These are phyloP conservation scores for Papilio demoleus DNA, from an alignment of 2,888 invertebrate genomes.

Conservation along the genomic window DNA sequence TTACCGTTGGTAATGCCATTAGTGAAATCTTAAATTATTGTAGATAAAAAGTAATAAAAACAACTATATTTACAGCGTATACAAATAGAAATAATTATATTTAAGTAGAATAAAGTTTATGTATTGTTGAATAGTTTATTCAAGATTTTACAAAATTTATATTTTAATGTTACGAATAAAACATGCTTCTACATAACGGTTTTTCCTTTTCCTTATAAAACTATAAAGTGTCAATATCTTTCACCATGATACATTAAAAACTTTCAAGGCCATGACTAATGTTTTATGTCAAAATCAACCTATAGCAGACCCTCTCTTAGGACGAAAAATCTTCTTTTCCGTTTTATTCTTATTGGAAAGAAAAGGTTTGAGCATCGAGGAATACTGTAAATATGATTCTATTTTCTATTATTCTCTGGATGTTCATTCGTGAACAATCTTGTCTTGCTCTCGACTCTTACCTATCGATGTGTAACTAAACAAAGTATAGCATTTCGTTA, in stretches of 20 bases:
- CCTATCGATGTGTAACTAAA: not conserved
- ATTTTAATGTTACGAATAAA: conserved; percentile 80
- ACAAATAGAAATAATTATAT: conserved; percentile 47
- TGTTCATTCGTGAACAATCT: not conserved
- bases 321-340: too few relatives aligned
- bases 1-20: conserved; percentile 66
- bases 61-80: conserved; percentile 44
- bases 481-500: not conserved
- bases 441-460: not conserved
- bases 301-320: too few relatives aligned
- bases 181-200: conserved; percentile 60
- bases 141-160: conserved; percentile 81
- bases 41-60: conserved; percentile 36
- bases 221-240: too few relatives aligned
- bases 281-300: too few relatives aligned
- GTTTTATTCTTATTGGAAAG: too few relatives aligned
- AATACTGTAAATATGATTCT: too few relatives aligned
- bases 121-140: conserved; percentile 76
- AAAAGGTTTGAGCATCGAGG: too few relatives aligned
- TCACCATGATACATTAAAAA: too few relatives aligned
- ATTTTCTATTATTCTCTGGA: too few relatives aligned
- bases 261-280: too few relatives aligned
- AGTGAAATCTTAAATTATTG: conserved; percentile 58
- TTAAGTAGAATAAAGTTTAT: conserved; percentile 58
- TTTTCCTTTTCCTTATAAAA: conserved; percentile 42